Evolutionary conservation across 2,888 invertebrate species (phyloP), one percentile per base, ranked within the genome.

Genomic region (Onthophagus sagittarius): DNA sequence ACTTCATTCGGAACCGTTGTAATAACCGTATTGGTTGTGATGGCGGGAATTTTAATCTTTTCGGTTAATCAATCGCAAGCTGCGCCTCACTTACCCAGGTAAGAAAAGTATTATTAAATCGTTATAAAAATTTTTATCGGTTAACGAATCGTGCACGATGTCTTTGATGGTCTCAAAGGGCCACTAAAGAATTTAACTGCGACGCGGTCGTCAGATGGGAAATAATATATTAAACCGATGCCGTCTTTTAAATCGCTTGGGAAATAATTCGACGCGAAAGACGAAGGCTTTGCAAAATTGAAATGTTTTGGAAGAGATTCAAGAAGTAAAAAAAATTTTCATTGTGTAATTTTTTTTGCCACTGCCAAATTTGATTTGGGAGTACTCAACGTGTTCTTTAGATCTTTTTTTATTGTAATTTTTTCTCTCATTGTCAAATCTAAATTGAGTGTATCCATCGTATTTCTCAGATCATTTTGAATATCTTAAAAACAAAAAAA

Each of bases 21-120:
- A 85, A 77, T 86, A 86, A 81, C 76, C 71, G 69, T 84, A 82
- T 77, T 87, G 81, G 82, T 88, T 81, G 83, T 88, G 81, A 79
- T 81, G 86, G 78, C 80, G 84, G 82, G 86, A 83, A 80, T 87
- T 83, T 84, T 88, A 85, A 82, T 83, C 72, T 78, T 82, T 39
- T 78, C 79, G 75, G 76, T 80, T n/a, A 77, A 81, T 15, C 78
- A 81, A 15, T 79, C 80, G 31, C 78, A 80, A 73, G 83, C 82
- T 31, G 82, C 81, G 14, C 82, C 83, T 63, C 81, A 81, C 74
- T 78, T 79, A 32, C 78, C 80, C 77, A 82, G 81, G 80, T 82
- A 81, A 62, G 74, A 62, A 63, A 23, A 23, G 23, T 23, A 23
- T 23, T 1, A 23, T 23, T 2, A 23, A 23, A 23, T 2, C 3